Percentiles rank a stretch among this genome's conserved stretches.
Evolutionary conservation across 2,113 vertebrate genomes (phyloP).

Genomic region (Saguinus midas): DNA sequence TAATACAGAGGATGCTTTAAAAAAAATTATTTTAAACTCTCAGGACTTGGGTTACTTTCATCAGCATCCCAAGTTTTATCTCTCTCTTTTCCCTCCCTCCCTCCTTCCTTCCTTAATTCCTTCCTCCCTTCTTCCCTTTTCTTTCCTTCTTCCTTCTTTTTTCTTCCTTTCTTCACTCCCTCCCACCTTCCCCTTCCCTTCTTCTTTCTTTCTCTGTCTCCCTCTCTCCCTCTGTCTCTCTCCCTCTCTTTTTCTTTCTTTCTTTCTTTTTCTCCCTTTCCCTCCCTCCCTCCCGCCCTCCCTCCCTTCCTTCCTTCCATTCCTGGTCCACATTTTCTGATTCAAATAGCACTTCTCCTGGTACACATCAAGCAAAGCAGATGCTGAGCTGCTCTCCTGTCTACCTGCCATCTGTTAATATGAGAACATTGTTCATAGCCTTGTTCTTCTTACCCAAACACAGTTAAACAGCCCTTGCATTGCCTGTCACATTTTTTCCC

Average conservation of each 20-base stretch:
- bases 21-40: background rate
- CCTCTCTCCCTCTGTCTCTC: background rate
- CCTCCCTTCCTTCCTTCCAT: background rate
- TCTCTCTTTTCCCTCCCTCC: no score
- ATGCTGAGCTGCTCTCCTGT: background rate
- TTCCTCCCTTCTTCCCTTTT: no score
- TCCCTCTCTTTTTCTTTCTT: background rate
- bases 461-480: background rate
- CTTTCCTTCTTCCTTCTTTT: background rate
- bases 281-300: no score
- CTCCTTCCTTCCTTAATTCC: background rate
- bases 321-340: background rate
- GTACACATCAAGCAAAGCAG: background rate
- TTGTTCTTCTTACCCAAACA: background rate
- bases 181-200: background rate
- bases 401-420: background rate
- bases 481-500: background rate
- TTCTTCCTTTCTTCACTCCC: background rate
- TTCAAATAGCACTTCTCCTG: background rate
- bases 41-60: background rate
- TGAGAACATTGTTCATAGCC: background rate
- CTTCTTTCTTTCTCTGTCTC: background rate
- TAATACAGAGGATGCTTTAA: background rate
- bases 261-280: fast-evolving
- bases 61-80: background rate